phyloP scores from a whole-genome alignment of 1,140 invertebrate species.

The Limonius californicus region DNA sequence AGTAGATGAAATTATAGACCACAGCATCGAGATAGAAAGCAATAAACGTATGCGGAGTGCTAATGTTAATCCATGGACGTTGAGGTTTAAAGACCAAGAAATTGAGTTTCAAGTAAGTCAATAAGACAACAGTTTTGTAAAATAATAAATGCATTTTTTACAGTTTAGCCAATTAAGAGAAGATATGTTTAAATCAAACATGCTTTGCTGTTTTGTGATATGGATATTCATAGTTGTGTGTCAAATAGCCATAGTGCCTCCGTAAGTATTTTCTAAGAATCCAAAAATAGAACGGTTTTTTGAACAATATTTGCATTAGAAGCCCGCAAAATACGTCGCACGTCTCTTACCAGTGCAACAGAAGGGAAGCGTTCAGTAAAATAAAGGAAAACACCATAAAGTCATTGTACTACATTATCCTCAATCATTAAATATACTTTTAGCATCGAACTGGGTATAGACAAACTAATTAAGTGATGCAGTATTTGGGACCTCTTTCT shows the following conservation, averaged over 20 bases:
- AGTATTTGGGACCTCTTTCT: too few species aligned
- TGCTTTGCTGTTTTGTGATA: slow-evolving; percentile 85
- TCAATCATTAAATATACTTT: too few species aligned
- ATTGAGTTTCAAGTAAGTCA: slow-evolving; percentile 54
- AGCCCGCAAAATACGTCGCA: too few species aligned
- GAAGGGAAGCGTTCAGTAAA: too few species aligned
- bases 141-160: slow-evolving; percentile 28
- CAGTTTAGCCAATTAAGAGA: slow-evolving; percentile 85
- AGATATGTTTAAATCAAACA: slow-evolving; percentile 92
- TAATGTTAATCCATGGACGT: slow-evolving; percentile 81
- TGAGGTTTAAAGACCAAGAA: slow-evolving; percentile 75
- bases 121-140: too few species aligned
- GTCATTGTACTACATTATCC: too few species aligned
- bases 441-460: too few species aligned
- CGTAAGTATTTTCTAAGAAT: slow-evolving; percentile 36
- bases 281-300: too few species aligned
- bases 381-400: too few species aligned
- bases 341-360: too few species aligned
- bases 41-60: slow-evolving; percentile 87
- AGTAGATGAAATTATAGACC: slow-evolving; percentile 83
- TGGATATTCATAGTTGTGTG: slow-evolving; percentile 85
- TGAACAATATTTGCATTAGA: too few species aligned
- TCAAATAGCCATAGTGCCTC: slow-evolving; percentile 31
- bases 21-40: slow-evolving; percentile 87
- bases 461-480: too few species aligned